phyloP scores from a whole-genome alignment of 1,140 invertebrate species.

The Palaemon carinicauda region DNA sequence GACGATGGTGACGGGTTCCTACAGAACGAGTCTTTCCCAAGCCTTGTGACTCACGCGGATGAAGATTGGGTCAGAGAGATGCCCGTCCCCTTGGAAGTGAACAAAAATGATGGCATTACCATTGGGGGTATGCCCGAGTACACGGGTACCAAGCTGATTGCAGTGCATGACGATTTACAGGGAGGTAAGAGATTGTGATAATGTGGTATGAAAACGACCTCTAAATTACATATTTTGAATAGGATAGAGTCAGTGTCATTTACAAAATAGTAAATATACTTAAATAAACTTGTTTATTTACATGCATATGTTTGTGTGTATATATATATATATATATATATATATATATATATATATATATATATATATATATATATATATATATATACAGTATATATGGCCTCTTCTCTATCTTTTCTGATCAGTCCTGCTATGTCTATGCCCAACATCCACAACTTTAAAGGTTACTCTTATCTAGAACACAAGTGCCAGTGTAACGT shows the following conservation, averaged over 20 bases:
- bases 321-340: background rate
- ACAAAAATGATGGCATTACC: conserved; percentile 1
- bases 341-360: background rate
- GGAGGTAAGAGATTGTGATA: background rate
- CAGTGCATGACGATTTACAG: background rate
- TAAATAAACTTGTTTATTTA: background rate
- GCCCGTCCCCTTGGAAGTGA: background rate
- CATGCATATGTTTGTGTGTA: background rate
- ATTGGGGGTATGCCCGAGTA: background rate
- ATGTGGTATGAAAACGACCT: background rate
- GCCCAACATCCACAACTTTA: no score
- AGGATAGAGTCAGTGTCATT: background rate
- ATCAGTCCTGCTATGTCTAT: no score
- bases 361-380: background rate
- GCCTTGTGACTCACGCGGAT: no score
- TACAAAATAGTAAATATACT: background rate
- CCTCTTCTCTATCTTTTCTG: no score
- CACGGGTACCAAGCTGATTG: background rate
- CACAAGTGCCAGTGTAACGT: no score
- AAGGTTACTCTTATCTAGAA: no score
- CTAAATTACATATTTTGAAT: no score
- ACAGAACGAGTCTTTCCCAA: background rate
- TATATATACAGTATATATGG: no score
- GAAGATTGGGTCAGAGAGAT: background rate
- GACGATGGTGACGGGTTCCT: conserved; percentile 24